These are phyloP conservation scores for Lasioglossum vierecki DNA, from an alignment of 2,888 invertebrate genomes.

Conservation along the genomic window DNA sequence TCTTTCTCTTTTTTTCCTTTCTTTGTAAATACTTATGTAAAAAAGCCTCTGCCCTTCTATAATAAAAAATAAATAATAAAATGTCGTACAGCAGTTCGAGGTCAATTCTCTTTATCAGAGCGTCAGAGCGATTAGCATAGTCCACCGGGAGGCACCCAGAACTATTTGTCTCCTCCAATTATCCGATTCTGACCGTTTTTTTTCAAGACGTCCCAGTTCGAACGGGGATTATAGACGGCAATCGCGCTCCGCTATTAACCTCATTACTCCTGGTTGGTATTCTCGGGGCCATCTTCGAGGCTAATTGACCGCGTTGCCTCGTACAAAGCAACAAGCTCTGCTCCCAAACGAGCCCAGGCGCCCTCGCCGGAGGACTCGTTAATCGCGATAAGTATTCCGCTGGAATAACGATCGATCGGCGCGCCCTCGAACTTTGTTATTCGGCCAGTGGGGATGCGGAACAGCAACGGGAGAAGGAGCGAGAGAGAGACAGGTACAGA, in stretches of 20 bases:
- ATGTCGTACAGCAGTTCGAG: background rate
- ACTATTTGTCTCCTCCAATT: background rate
- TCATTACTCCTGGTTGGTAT: background rate
- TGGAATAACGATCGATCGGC: conserved; percentile 1
- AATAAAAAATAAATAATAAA: no score
- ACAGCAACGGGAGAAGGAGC: background rate
- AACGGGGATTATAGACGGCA: background rate
- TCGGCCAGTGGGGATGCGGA: background rate
- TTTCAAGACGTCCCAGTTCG: background rate
- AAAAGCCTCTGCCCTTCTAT: no score
- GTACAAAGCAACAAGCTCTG: background rate
- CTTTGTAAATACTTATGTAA: no score
- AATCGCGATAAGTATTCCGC: background rate
- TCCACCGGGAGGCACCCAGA: background rate
- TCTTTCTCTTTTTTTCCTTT: no score
- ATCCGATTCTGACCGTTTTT: background rate
- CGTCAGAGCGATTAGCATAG: no score
- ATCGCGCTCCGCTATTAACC: background rate
- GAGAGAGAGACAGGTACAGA: background rate
- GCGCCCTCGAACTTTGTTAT: conserved; percentile 18
- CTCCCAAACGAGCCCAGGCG: conserved; percentile 1
- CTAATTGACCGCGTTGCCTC: conserved; percentile 9
- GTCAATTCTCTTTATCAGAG: background rate
- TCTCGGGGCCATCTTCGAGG: background rate
- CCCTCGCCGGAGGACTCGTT: conserved; percentile 13